Conservation (phyloP, 2,797 vertebrate genomes). For the Myoxocephalus aenaeus region DNA sequence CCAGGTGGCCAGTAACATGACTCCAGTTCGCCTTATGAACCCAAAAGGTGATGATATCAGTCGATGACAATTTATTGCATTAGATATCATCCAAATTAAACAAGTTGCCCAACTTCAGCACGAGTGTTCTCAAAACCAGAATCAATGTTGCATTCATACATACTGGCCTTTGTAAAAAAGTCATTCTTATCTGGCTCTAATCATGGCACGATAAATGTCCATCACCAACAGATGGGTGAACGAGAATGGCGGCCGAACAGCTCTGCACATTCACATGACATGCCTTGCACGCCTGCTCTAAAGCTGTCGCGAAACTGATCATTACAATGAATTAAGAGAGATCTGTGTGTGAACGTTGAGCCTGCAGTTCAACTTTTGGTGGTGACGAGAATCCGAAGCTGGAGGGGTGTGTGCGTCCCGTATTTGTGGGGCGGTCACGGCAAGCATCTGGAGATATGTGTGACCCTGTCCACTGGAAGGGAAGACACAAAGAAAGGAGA, state of each 20-base stretch:
- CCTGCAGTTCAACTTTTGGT: slow-evolving; percentile 80
- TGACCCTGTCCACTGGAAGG: slow-evolving; percentile 66
- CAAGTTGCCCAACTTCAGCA: neutral
- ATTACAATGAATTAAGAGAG: slow-evolving; percentile 83
- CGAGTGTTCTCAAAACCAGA: slow-evolving; percentile 22
- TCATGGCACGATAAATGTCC: slow-evolving; percentile 68
- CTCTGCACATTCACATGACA: slow-evolving; percentile 76
- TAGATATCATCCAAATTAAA: neutral
- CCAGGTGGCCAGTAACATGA: neutral
- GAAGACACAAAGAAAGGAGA: slow-evolving; percentile 25
- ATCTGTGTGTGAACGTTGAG: slow-evolving; percentile 77
- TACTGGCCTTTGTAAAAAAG: slow-evolving; percentile 15
- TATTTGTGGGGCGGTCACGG: slow-evolving; percentile 66
- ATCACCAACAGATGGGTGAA: slow-evolving; percentile 70
- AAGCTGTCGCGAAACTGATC: slow-evolving; percentile 81
- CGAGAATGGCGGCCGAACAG: slow-evolving; percentile 68
- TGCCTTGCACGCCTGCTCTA: slow-evolving; percentile 79
- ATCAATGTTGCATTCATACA: slow-evolving; percentile 31
- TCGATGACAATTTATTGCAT: neutral
- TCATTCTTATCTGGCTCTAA: slow-evolving; percentile 61
- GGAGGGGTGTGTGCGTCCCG: slow-evolving; percentile 76
- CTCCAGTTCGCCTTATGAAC: neutral
- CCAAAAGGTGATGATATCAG: neutral
- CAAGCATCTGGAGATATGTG: slow-evolving; percentile 77
- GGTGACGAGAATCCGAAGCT: slow-evolving; percentile 71